Evolutionary conservation across 2,797 vertebrate genomes (phyloP), one percentile per base, ranked within the genome.

Genomic region (Mallotus villosus): DNA sequence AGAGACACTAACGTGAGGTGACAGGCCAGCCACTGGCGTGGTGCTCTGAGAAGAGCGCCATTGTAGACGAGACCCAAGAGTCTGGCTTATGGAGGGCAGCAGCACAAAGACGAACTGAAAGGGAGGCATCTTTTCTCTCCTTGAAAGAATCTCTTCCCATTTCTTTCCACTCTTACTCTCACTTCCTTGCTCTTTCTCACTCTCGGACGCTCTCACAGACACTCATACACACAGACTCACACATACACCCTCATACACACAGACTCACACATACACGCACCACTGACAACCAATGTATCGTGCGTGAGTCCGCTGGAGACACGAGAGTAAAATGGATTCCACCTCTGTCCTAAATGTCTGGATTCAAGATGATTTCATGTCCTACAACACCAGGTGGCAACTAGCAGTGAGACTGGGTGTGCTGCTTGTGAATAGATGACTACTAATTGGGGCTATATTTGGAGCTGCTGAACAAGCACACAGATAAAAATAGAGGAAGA

Each of bases 1-100:
- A 70, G 76, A 82, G 87, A 90, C 79, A 62, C 85, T 91, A 90
- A 93, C 87, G 78, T 87, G 84, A 88, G 87, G 82, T 88, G 92
- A 92, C 92, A 93, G 86, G 74, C 81, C 80, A 83, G 87, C 83
- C 87, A 81, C 77, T 80, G 80, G 84, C 82, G 76, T 24, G 63
- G 85, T 74, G 85, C 83, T 88, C 74, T 71, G 82, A 83, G 82
- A 78, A 78, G 85, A 86, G 84, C 85, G 78, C 86, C 84, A 86
- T 91, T 92, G 86, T 90, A 78, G 75, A 86, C 76, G 77, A 86
- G 86, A 87, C 86, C 84, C 75, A 37, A 78, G 87, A 87, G 86
- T 84, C 81, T 85, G 81, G 76, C 82, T 82, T 63, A 29, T 53
- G 81, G 82, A 82, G 87, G 87, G 85, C 84, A 82, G 87, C 87